Conservation (phyloP, 2,888 invertebrate genomes). For the Drepana falcataria region DNA sequence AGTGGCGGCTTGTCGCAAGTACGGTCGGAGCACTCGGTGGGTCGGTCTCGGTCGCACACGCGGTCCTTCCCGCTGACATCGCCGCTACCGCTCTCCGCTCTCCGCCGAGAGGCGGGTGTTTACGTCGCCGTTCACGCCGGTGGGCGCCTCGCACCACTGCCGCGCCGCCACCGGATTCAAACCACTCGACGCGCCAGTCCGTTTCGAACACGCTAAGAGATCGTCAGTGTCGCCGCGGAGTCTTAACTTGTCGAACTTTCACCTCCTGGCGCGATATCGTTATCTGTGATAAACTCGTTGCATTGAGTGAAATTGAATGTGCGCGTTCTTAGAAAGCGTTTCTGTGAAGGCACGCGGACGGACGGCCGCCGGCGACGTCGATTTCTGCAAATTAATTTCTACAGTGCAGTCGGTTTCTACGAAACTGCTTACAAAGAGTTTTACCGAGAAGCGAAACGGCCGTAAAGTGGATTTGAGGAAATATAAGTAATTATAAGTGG, state of each 20-base stretch:
- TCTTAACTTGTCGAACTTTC: slow-evolving; percentile 61
- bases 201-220: slow-evolving; percentile 48
- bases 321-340: slow-evolving; percentile 66
- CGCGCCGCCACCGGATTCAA: slow-evolving; percentile 28
- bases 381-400: slow-evolving; percentile 76
- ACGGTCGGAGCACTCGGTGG: slow-evolving; percentile 25
- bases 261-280: slow-evolving; percentile 67
- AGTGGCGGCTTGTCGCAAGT: slow-evolving; percentile 50
- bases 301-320: slow-evolving; percentile 73
- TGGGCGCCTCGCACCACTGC: slow-evolving; percentile 20
- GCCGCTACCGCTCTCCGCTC: slow-evolving; percentile 22
- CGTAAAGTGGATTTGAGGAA: slow-evolving; percentile 76
- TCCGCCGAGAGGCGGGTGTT: slow-evolving; percentile 18
- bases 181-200: slow-evolving; percentile 44
- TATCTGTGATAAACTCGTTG: slow-evolving; percentile 67
- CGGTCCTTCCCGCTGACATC: slow-evolving; percentile 9
- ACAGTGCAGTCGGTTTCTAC: slow-evolving; percentile 67
- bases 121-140: slow-evolving; percentile 13
- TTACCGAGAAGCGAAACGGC: slow-evolving; percentile 70
- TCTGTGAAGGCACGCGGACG: slow-evolving; percentile 57
- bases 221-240: slow-evolving; percentile 40
- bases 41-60: slow-evolving; percentile 30
- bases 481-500: slow-evolving; percentile 71
- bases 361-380: slow-evolving; percentile 49
- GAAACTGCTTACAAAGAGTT: slow-evolving; percentile 76